Base-by-base conservation (phyloP, 2,888 invertebrate species). In the Lochmaea crataegi region DNA sequence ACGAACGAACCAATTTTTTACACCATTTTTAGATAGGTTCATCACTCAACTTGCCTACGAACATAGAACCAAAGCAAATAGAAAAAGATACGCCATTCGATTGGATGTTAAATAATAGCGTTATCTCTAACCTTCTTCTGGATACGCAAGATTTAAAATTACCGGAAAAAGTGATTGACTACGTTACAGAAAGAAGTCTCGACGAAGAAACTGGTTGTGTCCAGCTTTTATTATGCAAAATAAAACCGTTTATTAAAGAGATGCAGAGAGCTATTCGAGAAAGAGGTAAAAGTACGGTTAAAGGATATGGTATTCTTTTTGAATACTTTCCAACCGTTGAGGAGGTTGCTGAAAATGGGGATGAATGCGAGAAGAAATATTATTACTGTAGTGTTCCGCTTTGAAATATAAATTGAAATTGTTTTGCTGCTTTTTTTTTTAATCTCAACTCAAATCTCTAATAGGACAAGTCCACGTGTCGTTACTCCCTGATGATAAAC, bases 141-240 rank as follows among this genome's bases (percentile, higher is more conserved):
- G 88, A 90, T 64, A 91, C 92, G 0, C 90, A 89, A 80, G 91
- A 93, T 83, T 87, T 89, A 65, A 88, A 91, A 42, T 85, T 94
- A 58, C 89, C 93, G 0, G 89, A 91, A 38, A 86, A 89, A 32
- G 85, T 94, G 45, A 90, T 93, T 65, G 88, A 91, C 11, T 85
- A 90, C 76, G 88, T 93, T 65, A 87, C 88, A 81, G 87, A 89
- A 78, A 89, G 89, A 26, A 84, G 88, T 0, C 86, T 89, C 5
- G 88, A 88, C 16, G 87, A 90, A 73, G 92, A 93, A 78, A 92
- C 90, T 0, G 91, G 91, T 66, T 95, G 94, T 79, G 88, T 94
- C 2, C 90, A 91, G 81, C 87, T 94, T 42, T 85, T 96, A 45
- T 87, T 95, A 75, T 96, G 96, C 84, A 95, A 95, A 87, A 90